A percentile compares a stretch with the other conserved stretches of the same genome.
Evolutionary conservation across 2,113 vertebrate species (phyloP).

Genomic region (Siniperca knerii): DNA sequence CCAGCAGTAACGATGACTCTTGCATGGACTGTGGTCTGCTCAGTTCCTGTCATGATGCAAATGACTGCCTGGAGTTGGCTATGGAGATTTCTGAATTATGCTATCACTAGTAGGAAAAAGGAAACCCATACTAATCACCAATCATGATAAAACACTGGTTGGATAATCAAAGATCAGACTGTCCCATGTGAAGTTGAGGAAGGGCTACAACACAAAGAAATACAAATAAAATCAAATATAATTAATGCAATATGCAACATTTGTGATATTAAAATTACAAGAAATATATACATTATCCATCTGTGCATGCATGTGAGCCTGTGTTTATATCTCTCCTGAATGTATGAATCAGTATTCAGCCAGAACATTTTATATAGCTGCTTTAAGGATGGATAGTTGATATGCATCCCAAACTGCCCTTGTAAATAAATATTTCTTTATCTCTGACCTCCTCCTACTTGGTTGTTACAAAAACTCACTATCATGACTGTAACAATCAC

Average conservation of each 20-base stretch:
- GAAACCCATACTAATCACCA: background rate
- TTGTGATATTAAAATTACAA: constrained; percentile 13
- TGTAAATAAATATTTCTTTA: constrained; percentile 18
- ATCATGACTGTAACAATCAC: background rate
- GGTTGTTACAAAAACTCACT: constrained; percentile 3
- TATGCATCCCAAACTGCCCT: background rate
- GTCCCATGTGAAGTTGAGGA: background rate
- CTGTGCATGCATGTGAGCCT: constrained; percentile 3
- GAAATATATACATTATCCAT: constrained; percentile 4
- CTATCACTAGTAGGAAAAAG: constrained; percentile 71
- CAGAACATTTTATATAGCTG: background rate
- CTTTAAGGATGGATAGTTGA: background rate
- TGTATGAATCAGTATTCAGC: background rate
- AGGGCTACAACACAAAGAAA: constrained; percentile 15
- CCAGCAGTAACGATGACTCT: constrained; percentile 65
- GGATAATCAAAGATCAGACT: constrained; percentile 15
- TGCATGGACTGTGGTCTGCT: constrained; percentile 75
- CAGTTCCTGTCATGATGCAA: constrained; percentile 78
- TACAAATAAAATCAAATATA: background rate
- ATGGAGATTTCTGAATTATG: constrained; percentile 87
- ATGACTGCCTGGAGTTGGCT: constrained; percentile 84
- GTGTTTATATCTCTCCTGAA: background rate
- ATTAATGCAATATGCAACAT: background rate
- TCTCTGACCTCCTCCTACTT: constrained; percentile 2
- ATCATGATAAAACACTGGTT: background rate